Conservation (phyloP, 1,140 invertebrate species). For the Paralvinella palmiformis region DNA sequence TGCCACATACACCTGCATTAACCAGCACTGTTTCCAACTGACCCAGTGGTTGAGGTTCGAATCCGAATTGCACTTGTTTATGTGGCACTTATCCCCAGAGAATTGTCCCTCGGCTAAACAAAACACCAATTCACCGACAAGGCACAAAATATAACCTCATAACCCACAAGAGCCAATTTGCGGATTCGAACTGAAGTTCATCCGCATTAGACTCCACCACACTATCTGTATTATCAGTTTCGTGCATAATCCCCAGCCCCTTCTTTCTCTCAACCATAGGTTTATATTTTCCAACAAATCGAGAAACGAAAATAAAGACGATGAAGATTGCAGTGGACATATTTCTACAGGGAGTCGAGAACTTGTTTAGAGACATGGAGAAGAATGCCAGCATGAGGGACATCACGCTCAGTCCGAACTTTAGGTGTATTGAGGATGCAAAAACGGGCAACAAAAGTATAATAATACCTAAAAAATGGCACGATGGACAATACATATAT, state of each 20-base stretch:
- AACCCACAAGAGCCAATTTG: not conserved
- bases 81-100: too few relatives aligned
- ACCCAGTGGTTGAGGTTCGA: too few relatives aligned
- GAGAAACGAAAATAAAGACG: not conserved
- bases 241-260: not conserved
- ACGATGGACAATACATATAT: constrained; percentile 3
- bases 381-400: constrained; percentile 24
- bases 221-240: not conserved
- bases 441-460: not conserved
- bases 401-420: constrained; percentile 33
- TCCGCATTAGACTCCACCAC: not conserved
- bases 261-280: too few relatives aligned
- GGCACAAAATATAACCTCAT: not conserved
- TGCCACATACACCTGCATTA: too few relatives aligned
- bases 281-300: too few relatives aligned
- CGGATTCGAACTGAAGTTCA: not conserved
- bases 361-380: not conserved
- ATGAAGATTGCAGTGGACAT: not conserved
- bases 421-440: constrained; percentile 7
- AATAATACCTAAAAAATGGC: not conserved
- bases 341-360: not conserved
- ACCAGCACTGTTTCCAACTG: too few relatives aligned
- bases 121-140: too few relatives aligned
- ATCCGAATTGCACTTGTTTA: too few relatives aligned
- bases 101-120: too few relatives aligned